Evolutionary conservation across 2,113 vertebrate species (phyloP).

Genomic region (Tinamus guttatus): DNA sequence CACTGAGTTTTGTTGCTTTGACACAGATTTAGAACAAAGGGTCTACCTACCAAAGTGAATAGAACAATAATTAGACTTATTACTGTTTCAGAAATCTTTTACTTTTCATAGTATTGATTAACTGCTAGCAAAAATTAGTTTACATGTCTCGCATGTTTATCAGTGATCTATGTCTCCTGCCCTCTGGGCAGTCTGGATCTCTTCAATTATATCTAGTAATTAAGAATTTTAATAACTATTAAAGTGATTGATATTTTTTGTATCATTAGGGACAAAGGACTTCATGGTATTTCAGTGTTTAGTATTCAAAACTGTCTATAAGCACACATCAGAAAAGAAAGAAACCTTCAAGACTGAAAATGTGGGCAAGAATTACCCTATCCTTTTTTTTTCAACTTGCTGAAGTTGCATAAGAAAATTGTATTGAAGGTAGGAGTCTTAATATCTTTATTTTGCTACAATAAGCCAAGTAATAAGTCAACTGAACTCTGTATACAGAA

Average conservation of each 20-base stretch:
- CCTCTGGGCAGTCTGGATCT: background rate
- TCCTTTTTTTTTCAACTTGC: background rate
- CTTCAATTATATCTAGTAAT: constrained; percentile 43
- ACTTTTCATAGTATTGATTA: constrained; percentile 39
- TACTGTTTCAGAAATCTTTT: constrained; percentile 5
- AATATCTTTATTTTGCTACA: background rate
- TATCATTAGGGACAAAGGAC: constrained; percentile 9
- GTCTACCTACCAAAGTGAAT: background rate
- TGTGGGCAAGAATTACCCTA: background rate
- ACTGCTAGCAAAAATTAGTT: constrained; percentile 19
- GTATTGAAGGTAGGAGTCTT: background rate
- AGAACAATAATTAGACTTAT: constrained; percentile 15
- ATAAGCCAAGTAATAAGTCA: background rate
- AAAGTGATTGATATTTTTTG: background rate
- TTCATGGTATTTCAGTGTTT: background rate
- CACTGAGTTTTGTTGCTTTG: background rate
- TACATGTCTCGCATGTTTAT: constrained; percentile 20
- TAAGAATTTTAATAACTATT: constrained; percentile 61
- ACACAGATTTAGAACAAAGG: background rate
- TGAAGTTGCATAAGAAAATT: background rate
- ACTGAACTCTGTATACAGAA: background rate
- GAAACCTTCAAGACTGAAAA: background rate
- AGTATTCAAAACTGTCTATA: background rate
- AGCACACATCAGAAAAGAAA: background rate
- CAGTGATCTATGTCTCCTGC: background rate